Percentiles rank a stretch among this genome's conserved stretches.
Evolutionary conservation across 2,113 vertebrate genomes (phyloP).

Genomic region (Pygoscelis antarcticus): DNA sequence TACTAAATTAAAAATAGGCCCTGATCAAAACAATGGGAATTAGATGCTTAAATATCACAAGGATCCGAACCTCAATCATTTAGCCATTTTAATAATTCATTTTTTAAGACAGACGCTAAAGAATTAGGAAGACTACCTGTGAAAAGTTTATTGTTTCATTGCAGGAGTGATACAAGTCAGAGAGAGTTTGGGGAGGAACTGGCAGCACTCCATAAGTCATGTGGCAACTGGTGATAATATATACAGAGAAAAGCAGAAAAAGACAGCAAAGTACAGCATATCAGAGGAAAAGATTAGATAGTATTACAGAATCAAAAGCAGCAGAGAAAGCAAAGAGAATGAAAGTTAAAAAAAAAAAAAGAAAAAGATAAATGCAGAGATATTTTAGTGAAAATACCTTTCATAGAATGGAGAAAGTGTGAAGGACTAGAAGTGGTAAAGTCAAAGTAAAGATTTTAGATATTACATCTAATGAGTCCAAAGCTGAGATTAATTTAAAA

Average conservation of each 20-base stretch:
- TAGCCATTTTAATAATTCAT: not conserved
- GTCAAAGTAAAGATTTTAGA: not conserved
- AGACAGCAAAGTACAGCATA: rapidly evolving
- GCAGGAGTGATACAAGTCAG: not conserved
- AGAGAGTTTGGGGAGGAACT: not conserved
- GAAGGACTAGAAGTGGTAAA: not conserved
- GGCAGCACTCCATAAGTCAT: rapidly evolving
- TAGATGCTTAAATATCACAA: not conserved
- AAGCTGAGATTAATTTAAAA: not conserved
- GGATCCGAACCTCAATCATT: not conserved
- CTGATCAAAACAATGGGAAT: not conserved
- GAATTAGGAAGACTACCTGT: not conserved
- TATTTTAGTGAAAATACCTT: not conserved
- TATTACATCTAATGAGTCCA: not conserved
- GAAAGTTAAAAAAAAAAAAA: not conserved
- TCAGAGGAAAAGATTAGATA: not conserved
- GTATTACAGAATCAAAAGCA: not conserved
- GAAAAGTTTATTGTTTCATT: not conserved
- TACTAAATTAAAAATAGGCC: not conserved
- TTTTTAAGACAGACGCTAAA: not conserved
- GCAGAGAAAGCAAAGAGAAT: not conserved
- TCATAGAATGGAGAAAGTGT: not conserved
- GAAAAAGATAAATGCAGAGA: not conserved
- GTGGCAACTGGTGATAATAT: not conserved
- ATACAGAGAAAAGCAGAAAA: not conserved